These are phyloP conservation scores for Aproaerema taeniolella DNA, from an alignment of 2,888 invertebrate genomes.

Conservation along the genomic window DNA sequence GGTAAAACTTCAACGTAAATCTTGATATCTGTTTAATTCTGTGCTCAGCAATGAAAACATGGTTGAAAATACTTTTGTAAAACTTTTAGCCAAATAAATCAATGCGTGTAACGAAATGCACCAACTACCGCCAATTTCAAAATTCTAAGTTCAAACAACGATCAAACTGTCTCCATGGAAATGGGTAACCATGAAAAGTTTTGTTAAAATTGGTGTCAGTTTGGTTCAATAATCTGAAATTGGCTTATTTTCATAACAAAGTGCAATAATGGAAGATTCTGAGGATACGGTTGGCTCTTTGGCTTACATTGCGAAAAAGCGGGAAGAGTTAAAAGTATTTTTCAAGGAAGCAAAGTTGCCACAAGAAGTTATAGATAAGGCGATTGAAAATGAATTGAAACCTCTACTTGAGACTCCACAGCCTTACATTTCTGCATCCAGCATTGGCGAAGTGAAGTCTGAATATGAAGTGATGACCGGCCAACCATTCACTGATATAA, in stretches of 20 bases:
- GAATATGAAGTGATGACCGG: constrained; percentile 69
- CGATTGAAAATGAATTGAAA: constrained; percentile 60
- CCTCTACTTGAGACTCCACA: constrained; percentile 34
- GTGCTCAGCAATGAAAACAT: too few species aligned
- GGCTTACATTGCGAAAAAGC: constrained; percentile 49
- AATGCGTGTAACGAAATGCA: too few species aligned
- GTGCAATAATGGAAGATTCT: too few species aligned
- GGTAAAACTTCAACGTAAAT: too few species aligned
- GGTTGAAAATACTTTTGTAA: too few species aligned
- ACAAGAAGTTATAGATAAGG: constrained; percentile 42
- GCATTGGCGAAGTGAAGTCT: constrained; percentile 44
- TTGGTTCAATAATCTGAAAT: too few species aligned
- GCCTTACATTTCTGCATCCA: constrained; percentile 58
- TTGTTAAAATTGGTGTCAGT: constrained; percentile 13
- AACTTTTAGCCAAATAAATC: too few species aligned
- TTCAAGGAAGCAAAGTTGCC: constrained; percentile 53
- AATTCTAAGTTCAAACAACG: constrained; percentile 40
- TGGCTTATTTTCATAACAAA: too few species aligned
- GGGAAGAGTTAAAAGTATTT: constrained; percentile 47
- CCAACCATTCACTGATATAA: constrained; percentile 59
- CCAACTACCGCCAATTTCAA: too few species aligned
- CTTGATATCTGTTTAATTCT: too few species aligned
- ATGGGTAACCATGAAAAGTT: constrained; percentile 25
- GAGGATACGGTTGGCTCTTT: too few species aligned
- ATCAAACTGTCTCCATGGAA: constrained; percentile 41